These are phyloP conservation scores for Hyles vespertilio DNA, from an alignment of 1,140 invertebrate species.

Conservation along the genomic window DNA sequence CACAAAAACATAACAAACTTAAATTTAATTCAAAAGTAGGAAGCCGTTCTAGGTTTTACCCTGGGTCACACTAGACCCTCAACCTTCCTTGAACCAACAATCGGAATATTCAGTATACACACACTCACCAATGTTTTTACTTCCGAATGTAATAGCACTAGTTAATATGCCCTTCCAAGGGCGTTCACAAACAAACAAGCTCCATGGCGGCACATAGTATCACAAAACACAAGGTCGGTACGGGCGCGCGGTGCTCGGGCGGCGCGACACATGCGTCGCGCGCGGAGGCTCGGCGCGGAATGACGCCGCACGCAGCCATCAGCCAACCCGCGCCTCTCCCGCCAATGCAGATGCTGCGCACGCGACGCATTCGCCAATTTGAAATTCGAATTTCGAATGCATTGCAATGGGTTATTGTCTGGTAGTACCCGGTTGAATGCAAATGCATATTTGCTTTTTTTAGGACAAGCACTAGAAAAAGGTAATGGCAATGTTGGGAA, in stretches of 20 bases:
- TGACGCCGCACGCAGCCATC: constrained; percentile 19
- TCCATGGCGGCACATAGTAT: constrained; percentile 55
- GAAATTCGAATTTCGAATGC: no score
- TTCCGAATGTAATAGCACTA: constrained; percentile 36
- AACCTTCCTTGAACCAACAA: no score
- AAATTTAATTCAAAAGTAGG: no score
- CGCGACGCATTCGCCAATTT: constrained; percentile 15
- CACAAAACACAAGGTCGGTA: constrained; percentile 35
- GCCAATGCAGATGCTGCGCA: constrained; percentile 35
- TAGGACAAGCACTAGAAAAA: no score
- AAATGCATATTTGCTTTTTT: no score
- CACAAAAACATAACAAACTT: no score
- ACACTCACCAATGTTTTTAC: constrained; percentile 38
- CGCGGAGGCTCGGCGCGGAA: constrained; percentile 61
- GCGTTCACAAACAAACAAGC: constrained; percentile 52
- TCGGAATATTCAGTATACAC: neutral
- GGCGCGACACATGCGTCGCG: constrained; percentile 53
- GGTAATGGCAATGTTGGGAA: no score
- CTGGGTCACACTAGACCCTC: no score
- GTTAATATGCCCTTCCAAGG: constrained; percentile 47
- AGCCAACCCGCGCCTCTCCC: constrained; percentile 5
- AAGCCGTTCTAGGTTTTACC: no score
- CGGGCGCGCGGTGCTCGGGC: neutral
- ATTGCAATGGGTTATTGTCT: no score
- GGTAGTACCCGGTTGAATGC: no score